Base-by-base conservation (phyloP, 1,140 invertebrate genomes). In the Lutraria rhynchaena region DNA sequence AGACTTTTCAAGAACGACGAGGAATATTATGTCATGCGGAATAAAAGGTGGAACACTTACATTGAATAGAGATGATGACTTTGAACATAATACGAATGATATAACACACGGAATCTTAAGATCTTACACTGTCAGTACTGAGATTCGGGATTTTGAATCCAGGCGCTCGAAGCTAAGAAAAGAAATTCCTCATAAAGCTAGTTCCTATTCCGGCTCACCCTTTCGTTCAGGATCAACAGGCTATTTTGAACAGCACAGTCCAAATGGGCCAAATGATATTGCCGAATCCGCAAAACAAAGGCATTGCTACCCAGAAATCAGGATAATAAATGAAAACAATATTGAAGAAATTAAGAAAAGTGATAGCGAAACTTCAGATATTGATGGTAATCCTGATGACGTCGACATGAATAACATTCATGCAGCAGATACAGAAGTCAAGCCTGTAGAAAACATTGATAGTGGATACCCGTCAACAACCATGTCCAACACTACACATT, bases 221-320 rank as follows among this genome's bases (percentile, higher is more conserved):
- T 33, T 9, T 17, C 3, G 0, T 22, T 27, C 35, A 0, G 27
- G 69, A 33, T 19, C 19, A 0, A 3, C 29, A 33, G 22, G 9
- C 3, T 22, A 22, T 19, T 19, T 31, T 1, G 5, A 15, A 33
- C 13, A 55, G 15, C 4, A 44, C 3, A 55, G 22, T 37, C 44
- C 69, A 55, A 41, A 41, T 41, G 15, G 5, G 15, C 5, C 5
- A 41, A 41, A 7, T 41, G 37, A 41, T 41, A 7, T 15, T 41
- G 5, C 15, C 5, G 37, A 41, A 41, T 41, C 15, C 5, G 37
- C 5, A 41, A 41, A 41, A 41, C 37, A 5, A 7, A 41, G 5
- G 5, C 78, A 81, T 71, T 81, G 57, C 24, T 81, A 61, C 55
- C 78, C 78, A 15, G 60, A 73, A 51, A 73, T 81, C 22, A 35